Conservation (phyloP, 2,888 invertebrate genomes). For the Pristionchus entomophagus region DNA sequence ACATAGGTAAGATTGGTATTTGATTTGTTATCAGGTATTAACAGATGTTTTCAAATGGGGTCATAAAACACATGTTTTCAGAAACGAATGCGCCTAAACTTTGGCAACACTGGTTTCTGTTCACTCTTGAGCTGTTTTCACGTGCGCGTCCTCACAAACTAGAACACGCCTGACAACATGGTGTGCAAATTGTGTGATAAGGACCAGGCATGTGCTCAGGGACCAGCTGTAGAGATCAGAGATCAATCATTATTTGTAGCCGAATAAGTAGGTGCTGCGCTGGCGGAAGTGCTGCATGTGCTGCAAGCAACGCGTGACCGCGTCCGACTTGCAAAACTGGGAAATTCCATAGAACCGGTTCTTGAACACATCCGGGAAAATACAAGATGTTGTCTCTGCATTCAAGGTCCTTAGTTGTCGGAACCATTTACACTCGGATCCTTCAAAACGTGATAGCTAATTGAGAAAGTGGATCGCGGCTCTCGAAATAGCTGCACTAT, state of each 20-base stretch:
- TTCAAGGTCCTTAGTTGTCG: too few relatives aligned
- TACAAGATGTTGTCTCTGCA: too few relatives aligned
- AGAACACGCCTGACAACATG: background rate
- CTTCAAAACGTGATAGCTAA: too few relatives aligned
- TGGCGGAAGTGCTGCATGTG: background rate
- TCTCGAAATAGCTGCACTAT: too few relatives aligned
- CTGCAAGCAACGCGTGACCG: conserved; percentile 6
- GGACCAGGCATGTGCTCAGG: background rate
- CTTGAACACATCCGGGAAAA: background rate
- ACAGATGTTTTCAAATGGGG: too few relatives aligned
- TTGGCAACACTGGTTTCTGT: background rate
- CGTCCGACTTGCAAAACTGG: background rate
- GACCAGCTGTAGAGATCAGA: too few relatives aligned
- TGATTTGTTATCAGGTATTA: too few relatives aligned
- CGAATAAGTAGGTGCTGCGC: conserved; percentile 14
- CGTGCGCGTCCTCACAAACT: background rate
- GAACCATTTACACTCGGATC: too few relatives aligned
- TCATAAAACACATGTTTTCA: background rate
- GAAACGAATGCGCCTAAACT: background rate
- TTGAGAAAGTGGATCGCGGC: too few relatives aligned
- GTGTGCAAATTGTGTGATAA: background rate
- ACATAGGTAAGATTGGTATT: too few relatives aligned
- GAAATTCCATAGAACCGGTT: background rate
- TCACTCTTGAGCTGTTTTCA: background rate
- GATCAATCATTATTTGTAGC: conserved; percentile 8